phyloP scores from a whole-genome alignment of 2,797 vertebrate species.

The Gallinago nigripennis region DNA sequence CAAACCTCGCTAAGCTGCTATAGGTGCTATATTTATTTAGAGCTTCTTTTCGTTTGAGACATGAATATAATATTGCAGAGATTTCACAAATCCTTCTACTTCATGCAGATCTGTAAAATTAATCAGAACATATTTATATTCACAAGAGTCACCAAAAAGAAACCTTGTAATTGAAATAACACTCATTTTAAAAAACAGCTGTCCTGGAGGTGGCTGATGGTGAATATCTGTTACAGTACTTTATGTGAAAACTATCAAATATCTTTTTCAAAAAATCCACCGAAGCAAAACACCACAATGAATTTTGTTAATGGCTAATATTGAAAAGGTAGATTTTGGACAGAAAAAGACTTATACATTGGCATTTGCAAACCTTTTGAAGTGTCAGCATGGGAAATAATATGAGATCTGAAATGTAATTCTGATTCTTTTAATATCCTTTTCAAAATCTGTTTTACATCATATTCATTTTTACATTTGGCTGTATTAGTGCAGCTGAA shows the following conservation, averaged over 20 bases:
- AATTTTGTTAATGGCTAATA: constrained; percentile 10
- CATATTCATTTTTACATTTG: constrained; percentile 2
- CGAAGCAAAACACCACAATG: background rate
- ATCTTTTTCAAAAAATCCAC: background rate
- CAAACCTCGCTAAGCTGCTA: background rate
- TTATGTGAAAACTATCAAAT: background rate
- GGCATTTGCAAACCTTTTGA: constrained; percentile 16
- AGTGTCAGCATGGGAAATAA: background rate
- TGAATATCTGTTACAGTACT: background rate
- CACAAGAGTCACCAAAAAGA: background rate
- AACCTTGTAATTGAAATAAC: constrained; percentile 8
- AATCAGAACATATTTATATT: constrained; percentile 19
- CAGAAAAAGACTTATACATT: background rate
- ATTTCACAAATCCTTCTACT: background rate
- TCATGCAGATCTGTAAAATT: background rate
- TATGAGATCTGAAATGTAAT: background rate
- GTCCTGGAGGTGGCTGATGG: background rate
- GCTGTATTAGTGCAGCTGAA: constrained; percentile 1
- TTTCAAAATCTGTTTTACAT: constrained; percentile 36
- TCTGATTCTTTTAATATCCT: constrained; percentile 40
- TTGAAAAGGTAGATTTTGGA: background rate
- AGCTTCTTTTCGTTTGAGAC: background rate
- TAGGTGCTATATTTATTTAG: background rate
- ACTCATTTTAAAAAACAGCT: background rate
- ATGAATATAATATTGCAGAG: background rate